Conservation (phyloP, 2,888 invertebrate species). For the Dione juno region DNA sequence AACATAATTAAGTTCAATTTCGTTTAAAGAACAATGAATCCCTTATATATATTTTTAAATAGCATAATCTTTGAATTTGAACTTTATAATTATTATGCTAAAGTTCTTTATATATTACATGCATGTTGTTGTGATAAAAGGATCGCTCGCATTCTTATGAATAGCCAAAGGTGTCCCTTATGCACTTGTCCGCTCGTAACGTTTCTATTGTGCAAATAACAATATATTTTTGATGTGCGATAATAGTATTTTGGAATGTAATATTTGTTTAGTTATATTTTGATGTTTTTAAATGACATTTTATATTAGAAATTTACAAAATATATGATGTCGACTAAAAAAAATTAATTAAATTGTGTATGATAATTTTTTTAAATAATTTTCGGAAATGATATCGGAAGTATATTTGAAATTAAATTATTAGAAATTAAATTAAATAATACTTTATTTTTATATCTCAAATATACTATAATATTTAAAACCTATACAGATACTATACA, state of each 20-base stretch:
- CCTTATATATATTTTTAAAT: not conserved
- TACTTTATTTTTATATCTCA: no score
- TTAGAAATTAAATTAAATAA: no score
- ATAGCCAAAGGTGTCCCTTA: conserved; percentile 42
- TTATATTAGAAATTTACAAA: not conserved
- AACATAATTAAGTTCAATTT: not conserved
- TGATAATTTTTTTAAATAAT: no score
- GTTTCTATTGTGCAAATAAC: conserved; percentile 34
- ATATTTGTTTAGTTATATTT: not conserved
- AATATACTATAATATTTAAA: no score
- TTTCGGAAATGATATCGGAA: no score
- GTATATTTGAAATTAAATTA: no score
- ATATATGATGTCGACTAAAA: no score
- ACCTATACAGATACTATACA: no score
- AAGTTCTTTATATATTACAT: not conserved
- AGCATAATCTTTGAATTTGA: conserved; percentile 2
- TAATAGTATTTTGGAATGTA: not conserved
- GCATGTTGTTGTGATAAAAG: conserved; percentile 2
- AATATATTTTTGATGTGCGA: conserved; percentile 1
- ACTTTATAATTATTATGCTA: not conserved
- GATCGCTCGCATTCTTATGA: conserved; percentile 35
- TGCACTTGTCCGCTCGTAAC: conserved; percentile 54
- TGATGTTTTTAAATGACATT: not conserved
- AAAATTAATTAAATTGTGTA: no score
- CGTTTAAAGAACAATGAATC: not conserved